Base-by-base conservation (phyloP, 2,113 vertebrate genomes). In the Hystrix cristata region DNA sequence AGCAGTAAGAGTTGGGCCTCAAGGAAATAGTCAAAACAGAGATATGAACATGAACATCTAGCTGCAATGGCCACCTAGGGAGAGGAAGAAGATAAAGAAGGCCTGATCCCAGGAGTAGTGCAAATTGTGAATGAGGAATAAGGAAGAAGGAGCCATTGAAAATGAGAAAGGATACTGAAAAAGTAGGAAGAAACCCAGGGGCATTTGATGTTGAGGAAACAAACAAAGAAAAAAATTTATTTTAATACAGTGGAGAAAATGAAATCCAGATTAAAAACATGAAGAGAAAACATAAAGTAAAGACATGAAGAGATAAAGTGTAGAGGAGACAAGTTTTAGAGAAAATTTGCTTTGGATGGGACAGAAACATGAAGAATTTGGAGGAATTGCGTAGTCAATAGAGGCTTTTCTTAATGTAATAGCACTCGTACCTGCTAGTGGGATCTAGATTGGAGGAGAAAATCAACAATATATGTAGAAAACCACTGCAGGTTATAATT, bases 31-130 rank as follows among this genome's bases (percentile, higher is more conserved):
- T 90, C 57, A 95, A 31, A 91, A 7, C 0, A 34, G n/a, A 74
- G 21, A 69, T 51, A 86, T 6, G 59, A 57, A 69, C 29, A 67
- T 31, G 69, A 82, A 14, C 48, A 51, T 62, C 27, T 65, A 88
- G 11, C 27, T 15, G 34, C 74, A 46, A n/a, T 31, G 29, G 10
- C 81, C 64, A 88, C 59, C 64, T 57, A 55, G 7, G 1, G 10
- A 94, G 69, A 79, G 38, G 12, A 79, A 51, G 43, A 81, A 71
- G 80, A 90, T 90, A 69, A 90, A 90, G 71, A 25, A 71, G 11
- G 55, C 79, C 19, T 57, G 12, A n/a, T 31, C 21, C n/a, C 46
- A 18, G 3, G 21, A 87, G 7, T 51, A 89, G 21, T 29, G 29
- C 15, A 90, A 72, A n/a, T 78, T 81, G 71, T 72, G 82, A 25